Percentiles rank a stretch among this genome's conserved stretches.
Conservation (phyloP, 2,797 vertebrate species). For the Mus caroli region DNA sequence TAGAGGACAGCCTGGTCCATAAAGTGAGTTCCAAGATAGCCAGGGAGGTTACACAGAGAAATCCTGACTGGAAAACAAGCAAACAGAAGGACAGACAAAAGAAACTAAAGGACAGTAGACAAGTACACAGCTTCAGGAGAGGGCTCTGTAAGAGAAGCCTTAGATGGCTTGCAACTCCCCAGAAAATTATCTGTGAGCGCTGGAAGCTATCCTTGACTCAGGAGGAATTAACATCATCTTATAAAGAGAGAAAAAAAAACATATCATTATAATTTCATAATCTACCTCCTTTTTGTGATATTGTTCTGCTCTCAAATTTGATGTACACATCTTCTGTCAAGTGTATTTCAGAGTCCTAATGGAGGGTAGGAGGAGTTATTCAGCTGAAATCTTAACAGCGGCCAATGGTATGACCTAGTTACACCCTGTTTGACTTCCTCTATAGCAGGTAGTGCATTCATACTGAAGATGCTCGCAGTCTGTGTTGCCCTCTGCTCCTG, state of each 20-base stretch:
- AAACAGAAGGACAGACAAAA: not conserved
- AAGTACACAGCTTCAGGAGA: not conserved
- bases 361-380: not conserved
- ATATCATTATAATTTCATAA: constrained; percentile 21
- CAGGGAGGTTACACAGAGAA: not conserved
- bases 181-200: not conserved
- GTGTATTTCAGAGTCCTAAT: constrained; percentile 19
- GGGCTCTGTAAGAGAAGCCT: not conserved
- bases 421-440: not conserved
- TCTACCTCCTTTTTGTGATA: constrained; percentile 17
- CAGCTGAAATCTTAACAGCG: constrained; percentile 42
- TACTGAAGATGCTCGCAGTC: not conserved
- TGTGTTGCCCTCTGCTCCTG: not conserved
- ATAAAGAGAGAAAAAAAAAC: constrained; percentile 7
- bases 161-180: not conserved
- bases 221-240: not conserved
- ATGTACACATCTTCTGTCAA: constrained; percentile 55
- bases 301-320: constrained; percentile 50
- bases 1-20: too few species aligned
- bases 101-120: not conserved
- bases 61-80: not conserved
- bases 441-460: not conserved
- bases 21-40: not conserved
- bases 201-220: not conserved
- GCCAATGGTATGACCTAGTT: not conserved